These are phyloP conservation scores for Dipodomys spectabilis DNA, from an alignment of 2,113 vertebrate genomes.

Conservation along the genomic window DNA sequence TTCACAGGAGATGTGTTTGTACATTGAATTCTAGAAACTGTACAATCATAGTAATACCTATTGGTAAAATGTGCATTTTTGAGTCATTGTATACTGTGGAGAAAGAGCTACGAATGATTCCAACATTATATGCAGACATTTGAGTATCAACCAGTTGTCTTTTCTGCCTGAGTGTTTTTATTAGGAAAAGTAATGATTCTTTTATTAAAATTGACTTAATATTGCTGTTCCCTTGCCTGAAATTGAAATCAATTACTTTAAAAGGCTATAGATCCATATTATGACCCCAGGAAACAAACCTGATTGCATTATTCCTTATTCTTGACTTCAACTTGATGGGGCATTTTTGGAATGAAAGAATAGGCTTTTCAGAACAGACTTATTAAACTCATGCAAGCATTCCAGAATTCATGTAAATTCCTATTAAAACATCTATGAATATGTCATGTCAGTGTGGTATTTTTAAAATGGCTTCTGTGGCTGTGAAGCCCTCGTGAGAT, in stretches of 20 bases:
- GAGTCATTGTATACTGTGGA: neutral
- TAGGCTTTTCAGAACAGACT: neutral
- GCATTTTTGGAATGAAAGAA: neutral
- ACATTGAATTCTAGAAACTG: neutral
- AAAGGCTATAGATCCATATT: neutral
- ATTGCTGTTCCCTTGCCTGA: neutral
- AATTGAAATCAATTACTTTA: slow-evolving; percentile 9
- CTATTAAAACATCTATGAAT: neutral
- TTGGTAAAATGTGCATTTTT: neutral
- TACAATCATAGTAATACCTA: neutral
- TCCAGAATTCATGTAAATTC: neutral
- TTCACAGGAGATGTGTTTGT: slow-evolving; percentile 11
- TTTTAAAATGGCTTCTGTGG: neutral
- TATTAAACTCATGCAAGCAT: neutral
- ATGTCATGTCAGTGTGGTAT: neutral
- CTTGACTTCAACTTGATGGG: neutral
- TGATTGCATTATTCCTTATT: neutral
- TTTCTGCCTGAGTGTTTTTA: neutral
- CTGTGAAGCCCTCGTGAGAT: neutral
- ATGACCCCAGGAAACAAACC: neutral
- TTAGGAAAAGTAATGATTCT: slow-evolving; percentile 38
- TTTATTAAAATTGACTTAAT: neutral
- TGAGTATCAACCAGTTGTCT: neutral
- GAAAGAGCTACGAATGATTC: neutral
- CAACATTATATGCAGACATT: neutral